Base-by-base conservation (phyloP, 2,113 vertebrate species). In the Spizaetus ornatus region DNA sequence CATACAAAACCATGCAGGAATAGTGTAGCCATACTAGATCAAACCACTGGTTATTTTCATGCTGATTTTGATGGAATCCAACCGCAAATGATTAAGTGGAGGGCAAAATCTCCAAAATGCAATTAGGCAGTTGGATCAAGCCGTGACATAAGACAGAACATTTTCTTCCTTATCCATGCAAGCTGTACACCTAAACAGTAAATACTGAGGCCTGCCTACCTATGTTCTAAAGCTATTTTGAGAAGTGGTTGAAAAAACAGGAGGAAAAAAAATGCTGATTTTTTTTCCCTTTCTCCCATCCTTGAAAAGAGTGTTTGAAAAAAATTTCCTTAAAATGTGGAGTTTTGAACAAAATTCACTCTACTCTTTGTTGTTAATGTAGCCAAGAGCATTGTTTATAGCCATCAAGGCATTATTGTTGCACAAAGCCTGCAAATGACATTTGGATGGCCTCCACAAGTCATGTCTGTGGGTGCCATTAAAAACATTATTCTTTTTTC, bases 401-500 rank as follows among this genome's bases (percentile, higher is more conserved):
- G 18, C 6, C 45, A 70, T 52, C 17, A 86, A 91, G 36, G 26
- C 29, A 65, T 52, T 88, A 52, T 34, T 69, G 27, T 47, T 38
- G 29, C 82, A 74, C 72, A 85, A 96, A 91, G 32, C 6, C 16
- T 48, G n/a, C 15, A 82, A 50, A 78, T 65, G 10, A 66, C 45
- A 36, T 71, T 38, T 25, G 71, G n/a, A 77, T 36, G 61, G 7
- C n/a, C 38, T 93, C 71, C 42, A 58, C 36, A 88, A 94, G 20
- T 47, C 16, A 15, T 81, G 27, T 76, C 62, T 27, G 31, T 65
- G 21, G 17, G 3, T 89, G 26, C 81, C 47, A 38, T 65, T 92
- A 65, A 78, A 95, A 91, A 36, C 26, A 67, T 59, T 58, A 56
- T 15, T 15, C 93, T 93, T 88, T 56, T 76, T 90, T 86, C 63